Percentiles rank a stretch among this genome's conserved stretches.
Conservation (phyloP, 2,113 vertebrate species). For the Podiceps cristatus region DNA sequence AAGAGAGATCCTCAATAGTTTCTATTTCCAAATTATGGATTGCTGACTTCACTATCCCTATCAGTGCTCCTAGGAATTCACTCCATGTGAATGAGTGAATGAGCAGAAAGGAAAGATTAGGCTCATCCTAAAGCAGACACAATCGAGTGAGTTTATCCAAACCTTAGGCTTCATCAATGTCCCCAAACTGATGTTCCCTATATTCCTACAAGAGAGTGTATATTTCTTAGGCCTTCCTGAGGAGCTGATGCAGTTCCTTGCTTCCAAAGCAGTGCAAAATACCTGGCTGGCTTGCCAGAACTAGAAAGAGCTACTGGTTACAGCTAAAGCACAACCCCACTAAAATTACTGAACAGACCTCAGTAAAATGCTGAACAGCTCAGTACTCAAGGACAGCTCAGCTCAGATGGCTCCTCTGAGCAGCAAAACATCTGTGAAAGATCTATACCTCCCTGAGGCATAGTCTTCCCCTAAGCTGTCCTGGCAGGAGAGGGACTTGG, state of each 20-base stretch:
- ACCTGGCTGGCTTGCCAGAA: neutral
- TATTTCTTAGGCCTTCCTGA: neutral
- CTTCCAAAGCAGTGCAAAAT: neutral
- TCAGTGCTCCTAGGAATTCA: neutral
- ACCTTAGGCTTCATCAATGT: accelerated
- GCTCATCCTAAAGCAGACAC: no score
- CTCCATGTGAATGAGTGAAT: no score
- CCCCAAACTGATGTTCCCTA: neutral
- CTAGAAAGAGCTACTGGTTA: neutral
- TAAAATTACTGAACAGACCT: neutral
- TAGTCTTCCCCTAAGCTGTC: neutral
- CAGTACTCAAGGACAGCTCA: neutral
- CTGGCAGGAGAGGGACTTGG: neutral
- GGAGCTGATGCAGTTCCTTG: neutral
- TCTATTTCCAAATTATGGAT: neutral
- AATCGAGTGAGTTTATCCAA: neutral
- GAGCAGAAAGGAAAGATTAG: neutral
- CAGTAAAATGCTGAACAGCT: neutral
- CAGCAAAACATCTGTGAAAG: neutral
- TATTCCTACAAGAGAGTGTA: neutral
- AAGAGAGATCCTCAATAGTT: neutral
- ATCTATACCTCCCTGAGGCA: neutral
- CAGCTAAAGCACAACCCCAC: neutral
- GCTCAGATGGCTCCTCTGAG: neutral
- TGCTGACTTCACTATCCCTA: neutral